Percentiles rank a stretch among this genome's conserved stretches.
These are phyloP conservation scores for Bugulina stolonifera DNA, from an alignment of 2,888 invertebrate species.

Conservation along the genomic window DNA sequence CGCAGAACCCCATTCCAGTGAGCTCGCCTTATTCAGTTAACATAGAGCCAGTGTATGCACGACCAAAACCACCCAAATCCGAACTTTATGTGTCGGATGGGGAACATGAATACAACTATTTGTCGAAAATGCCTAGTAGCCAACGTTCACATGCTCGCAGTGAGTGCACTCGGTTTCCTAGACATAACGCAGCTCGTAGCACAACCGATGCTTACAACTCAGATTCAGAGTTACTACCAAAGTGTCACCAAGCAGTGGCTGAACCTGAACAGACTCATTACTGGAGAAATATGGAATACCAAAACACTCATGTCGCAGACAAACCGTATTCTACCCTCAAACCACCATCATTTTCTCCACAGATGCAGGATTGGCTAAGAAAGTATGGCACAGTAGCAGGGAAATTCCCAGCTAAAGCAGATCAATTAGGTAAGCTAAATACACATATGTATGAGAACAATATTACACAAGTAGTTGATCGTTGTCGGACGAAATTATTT, in stretches of 20 bases:
- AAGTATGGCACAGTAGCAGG: constrained; percentile 43
- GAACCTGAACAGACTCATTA: background rate
- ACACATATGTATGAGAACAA: too few relatives aligned
- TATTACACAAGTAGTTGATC: too few relatives aligned
- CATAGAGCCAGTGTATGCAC: constrained; percentile 26
- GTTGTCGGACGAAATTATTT: too few relatives aligned
- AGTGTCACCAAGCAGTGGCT: background rate
- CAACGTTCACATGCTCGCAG: background rate
- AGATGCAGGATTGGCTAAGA: constrained; percentile 46
- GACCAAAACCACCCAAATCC: constrained; percentile 73
- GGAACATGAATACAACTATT: constrained; percentile 35
- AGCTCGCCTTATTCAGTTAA: constrained; percentile 23
- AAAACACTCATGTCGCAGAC: background rate
- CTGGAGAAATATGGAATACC: background rate
- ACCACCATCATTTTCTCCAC: constrained; percentile 29
- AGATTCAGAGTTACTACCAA: constrained; percentile 71
- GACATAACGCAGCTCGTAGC: constrained; percentile 56
- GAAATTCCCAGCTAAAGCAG: background rate
- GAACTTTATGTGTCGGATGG: constrained; percentile 71
- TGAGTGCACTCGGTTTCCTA: constrained; percentile 15
- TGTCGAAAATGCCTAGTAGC: constrained; percentile 31
- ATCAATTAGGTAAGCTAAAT: background rate
- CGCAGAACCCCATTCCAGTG: background rate
- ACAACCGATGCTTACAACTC: constrained; percentile 69
- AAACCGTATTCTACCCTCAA: background rate